Evolutionary conservation across 2,888 invertebrate species (phyloP).

Genomic region (Acleris sparsana): DNA sequence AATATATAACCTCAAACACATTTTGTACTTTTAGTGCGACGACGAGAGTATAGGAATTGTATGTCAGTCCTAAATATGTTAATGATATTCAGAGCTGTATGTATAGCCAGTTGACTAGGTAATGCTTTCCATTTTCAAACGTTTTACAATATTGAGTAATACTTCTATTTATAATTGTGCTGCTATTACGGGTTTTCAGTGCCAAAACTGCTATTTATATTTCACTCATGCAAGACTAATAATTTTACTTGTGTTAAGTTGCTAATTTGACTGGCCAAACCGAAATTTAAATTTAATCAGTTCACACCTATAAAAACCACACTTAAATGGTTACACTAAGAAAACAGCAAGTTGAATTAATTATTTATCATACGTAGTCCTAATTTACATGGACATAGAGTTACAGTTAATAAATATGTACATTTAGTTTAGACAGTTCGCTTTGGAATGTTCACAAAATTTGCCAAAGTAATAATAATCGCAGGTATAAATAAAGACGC

Average conservation of each 20-base stretch:
- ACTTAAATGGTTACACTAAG: conserved; percentile 22
- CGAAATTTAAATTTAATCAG: conserved; percentile 32
- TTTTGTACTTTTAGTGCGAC: too few relatives aligned
- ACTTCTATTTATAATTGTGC: conserved; percentile 21
- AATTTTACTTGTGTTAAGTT: not conserved
- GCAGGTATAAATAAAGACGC: conserved; percentile 2
- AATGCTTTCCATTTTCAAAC: conserved; percentile 16
- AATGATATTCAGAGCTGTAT: conserved; percentile 7
- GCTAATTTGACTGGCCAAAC: conserved; percentile 21
- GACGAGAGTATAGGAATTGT: too few relatives aligned
- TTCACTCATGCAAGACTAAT: not conserved
- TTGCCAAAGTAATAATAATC: conserved; percentile 9
- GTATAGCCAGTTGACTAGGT: conserved; percentile 28
- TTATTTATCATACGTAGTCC: conserved; percentile 14
- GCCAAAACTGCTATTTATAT: conserved; percentile 6
- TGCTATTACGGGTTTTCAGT: conserved; percentile 1
- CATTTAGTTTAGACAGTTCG: conserved; percentile 25
- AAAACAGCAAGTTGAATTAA: conserved; percentile 22
- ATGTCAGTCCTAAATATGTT: not conserved
- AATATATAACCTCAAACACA: too few relatives aligned
- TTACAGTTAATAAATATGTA: conserved; percentile 31
- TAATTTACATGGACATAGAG: conserved; percentile 24
- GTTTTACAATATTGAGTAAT: conserved; percentile 5
- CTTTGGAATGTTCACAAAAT: conserved; percentile 34
- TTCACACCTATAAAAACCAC: conserved; percentile 34